Evolutionary conservation across 92 coral and sea anemone genomes (phyloP), one percentile per base, ranked within the genome.

Genomic region (Parazoanthus atlanticus): DNA sequence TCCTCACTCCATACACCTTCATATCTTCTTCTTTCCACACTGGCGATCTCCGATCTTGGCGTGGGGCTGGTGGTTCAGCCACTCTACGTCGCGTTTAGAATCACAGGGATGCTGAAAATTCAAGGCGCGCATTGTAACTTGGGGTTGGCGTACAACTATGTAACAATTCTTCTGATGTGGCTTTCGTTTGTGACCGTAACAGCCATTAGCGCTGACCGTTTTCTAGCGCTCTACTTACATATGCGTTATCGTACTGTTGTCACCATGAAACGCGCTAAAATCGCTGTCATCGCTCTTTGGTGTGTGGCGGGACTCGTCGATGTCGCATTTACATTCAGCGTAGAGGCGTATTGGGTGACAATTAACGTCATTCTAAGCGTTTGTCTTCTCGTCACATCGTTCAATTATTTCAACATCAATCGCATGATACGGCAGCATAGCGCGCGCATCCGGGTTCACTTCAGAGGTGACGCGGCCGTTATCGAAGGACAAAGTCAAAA

Each of bases 1-100:
- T 54, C 85, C 72, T 80, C 85, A 17, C 85, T 80, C 1, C 85
- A 80, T 70, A 80, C 70, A 40, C 85, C 85, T 54, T 80, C 85
- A 2, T 80, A 56, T 32, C 69, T 80, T 58, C 73, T 80, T 25
- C 72, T 80, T 0, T 80, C 46, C 19, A 80, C 30, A 15, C 70
- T 80, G 43, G 49, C 72, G 5, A 33, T 80, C 26, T 80, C 85
- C 26, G 85, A 80, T 25, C 49, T 80, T 9, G 85, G 85, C 17
- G 85, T 80, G n/a, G 80, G 80, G 2, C 10, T 76, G 30, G 6
- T 76, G 3, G 80, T 76, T 1, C 80, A 76, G 43, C 80, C 80
- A 5, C 54, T 76, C n/a, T 76, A 76, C 16, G 56, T 76, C 28
- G 80, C 80, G 52, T 76, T 76, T 76, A 41, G 80, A 19, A 17